Conservation (phyloP, 2,113 vertebrate genomes). For the Ornithorhynchus anatinus region DNA sequence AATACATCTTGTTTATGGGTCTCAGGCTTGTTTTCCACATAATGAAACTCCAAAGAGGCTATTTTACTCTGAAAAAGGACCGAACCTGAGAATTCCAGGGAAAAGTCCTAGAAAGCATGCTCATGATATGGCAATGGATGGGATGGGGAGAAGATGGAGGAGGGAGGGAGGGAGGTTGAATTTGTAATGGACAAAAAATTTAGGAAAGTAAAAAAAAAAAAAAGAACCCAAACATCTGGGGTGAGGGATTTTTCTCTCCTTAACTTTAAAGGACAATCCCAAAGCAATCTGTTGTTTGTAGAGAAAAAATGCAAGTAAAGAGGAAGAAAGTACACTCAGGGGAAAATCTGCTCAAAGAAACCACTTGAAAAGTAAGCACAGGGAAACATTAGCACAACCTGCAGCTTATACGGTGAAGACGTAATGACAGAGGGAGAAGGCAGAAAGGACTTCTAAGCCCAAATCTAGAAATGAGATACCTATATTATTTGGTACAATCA, state of each 20-base stretch:
- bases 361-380: slow-evolving; percentile 52
- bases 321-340: slow-evolving; percentile 57
- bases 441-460: neutral
- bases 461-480: neutral
- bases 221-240: slow-evolving; percentile 47
- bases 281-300: slow-evolving; percentile 73
- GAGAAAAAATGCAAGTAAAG: slow-evolving; percentile 51
- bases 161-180: neutral
- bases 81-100: neutral
- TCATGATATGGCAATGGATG: neutral
- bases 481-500: no score
- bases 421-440: slow-evolving; percentile 7
- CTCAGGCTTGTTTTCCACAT: neutral
- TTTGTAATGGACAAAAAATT: slow-evolving; percentile 12
- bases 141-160: neutral
- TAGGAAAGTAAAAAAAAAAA: no score
- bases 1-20: neutral
- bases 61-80: neutral
- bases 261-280: slow-evolving; percentile 60
- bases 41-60: neutral
- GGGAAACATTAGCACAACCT: slow-evolving; percentile 51
- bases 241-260: slow-evolving; percentile 35
- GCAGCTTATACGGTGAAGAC: neutral
- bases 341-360: slow-evolving; percentile 55
- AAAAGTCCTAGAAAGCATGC: neutral